phyloP scores from a whole-genome alignment of 2,113 vertebrate genomes.

The Eptesicus fuscus region DNA sequence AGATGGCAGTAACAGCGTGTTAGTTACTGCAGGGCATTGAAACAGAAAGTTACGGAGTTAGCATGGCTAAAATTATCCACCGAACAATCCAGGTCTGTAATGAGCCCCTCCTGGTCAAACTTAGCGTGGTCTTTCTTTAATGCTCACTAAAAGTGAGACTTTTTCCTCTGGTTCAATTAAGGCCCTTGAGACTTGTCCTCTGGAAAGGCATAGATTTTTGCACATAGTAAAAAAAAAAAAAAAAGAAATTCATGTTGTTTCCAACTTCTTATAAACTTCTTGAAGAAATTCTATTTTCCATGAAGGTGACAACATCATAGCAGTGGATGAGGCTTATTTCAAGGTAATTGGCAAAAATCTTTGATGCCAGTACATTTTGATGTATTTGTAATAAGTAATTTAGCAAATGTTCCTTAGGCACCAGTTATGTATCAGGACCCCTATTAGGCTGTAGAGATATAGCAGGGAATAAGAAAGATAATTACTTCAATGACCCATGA shows the following conservation, averaged over 20 bases:
- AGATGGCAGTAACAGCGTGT: neutral
- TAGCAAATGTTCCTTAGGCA: neutral
- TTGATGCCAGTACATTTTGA: slow-evolving; percentile 7
- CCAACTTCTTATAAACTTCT: neutral
- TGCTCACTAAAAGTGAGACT: neutral
- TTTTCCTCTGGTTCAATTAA: neutral
- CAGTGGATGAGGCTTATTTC: neutral
- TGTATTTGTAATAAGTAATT: neutral
- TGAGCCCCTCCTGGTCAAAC: neutral
- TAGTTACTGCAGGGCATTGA: neutral
- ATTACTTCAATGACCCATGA: neutral
- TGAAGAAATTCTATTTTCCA: neutral
- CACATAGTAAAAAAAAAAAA: neutral
- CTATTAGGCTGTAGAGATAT: neutral
- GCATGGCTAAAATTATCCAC: neutral
- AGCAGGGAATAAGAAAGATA: neutral
- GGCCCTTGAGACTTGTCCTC: neutral
- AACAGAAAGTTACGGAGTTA: neutral
- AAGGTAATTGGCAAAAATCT: neutral
- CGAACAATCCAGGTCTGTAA: neutral
- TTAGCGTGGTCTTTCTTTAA: neutral
- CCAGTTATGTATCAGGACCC: neutral
- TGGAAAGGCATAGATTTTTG: neutral
- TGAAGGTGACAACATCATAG: neutral
- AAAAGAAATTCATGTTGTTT: slow-evolving; percentile 1